phyloP scores from a whole-genome alignment of 2,797 vertebrate species.

The Melanotaenia pygmaea region DNA sequence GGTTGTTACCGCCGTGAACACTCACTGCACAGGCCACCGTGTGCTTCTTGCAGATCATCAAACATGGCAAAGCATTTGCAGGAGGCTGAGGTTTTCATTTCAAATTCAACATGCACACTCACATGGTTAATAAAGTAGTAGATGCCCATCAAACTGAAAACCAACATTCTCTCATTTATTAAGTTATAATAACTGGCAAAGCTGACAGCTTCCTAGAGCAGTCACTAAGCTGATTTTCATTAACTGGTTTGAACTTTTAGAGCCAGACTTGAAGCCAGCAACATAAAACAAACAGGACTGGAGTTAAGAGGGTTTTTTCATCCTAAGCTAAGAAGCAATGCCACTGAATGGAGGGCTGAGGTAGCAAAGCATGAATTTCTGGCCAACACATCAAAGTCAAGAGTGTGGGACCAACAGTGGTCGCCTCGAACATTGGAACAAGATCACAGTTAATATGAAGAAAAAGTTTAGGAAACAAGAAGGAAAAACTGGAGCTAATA shows the following conservation, averaged over 20 bases:
- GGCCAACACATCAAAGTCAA: conserved; percentile 32
- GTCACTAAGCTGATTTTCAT: conserved; percentile 56
- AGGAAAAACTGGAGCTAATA: background rate
- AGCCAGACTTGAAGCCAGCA: conserved; percentile 36
- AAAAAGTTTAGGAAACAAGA: conserved; percentile 24
- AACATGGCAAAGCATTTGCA: conserved; percentile 35
- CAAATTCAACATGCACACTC: conserved; percentile 49
- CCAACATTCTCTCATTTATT: background rate
- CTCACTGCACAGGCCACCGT: conserved; percentile 25
- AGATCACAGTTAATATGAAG: conserved; percentile 31
- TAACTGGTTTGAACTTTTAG: conserved; percentile 53
- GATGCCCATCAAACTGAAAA: conserved; percentile 17
- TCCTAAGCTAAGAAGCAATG: conserved; percentile 38
- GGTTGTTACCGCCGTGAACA: conserved; percentile 33
- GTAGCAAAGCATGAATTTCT: conserved; percentile 17
- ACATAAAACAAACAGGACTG: conserved; percentile 69
- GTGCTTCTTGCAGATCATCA: conserved; percentile 30
- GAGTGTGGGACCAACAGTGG: conserved; percentile 23
- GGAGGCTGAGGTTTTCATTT: conserved; percentile 20
- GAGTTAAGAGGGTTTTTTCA: conserved; percentile 39
- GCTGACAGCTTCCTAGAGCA: conserved; percentile 65
- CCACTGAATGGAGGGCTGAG: conserved; percentile 27
- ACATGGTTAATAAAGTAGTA: conserved; percentile 33
- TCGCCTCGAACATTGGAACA: conserved; percentile 26
- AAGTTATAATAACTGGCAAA: background rate